A percentile compares a stretch with the other conserved stretches of the same genome.
Conservation (phyloP, 1,140 invertebrate genomes). For the Bursaphelenchus mucronatus region DNA sequence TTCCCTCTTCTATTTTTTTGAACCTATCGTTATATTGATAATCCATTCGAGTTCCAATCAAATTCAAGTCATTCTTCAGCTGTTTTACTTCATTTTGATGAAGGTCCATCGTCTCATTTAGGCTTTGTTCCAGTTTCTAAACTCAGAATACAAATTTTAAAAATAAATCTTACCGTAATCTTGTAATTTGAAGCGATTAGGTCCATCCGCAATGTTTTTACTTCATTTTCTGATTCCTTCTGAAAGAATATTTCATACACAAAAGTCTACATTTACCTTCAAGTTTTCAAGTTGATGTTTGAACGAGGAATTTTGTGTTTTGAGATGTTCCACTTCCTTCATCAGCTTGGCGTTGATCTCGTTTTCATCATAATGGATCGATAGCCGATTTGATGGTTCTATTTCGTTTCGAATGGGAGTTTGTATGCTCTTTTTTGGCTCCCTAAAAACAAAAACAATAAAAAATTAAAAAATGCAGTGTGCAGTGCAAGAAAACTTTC, state of each 20-base stretch:
- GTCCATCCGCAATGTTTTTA: constrained; percentile 36
- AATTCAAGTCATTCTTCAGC: constrained; percentile 46
- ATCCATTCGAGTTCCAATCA: constrained; percentile 45
- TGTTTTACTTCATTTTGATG: constrained; percentile 49
- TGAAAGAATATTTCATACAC: constrained; percentile 13
- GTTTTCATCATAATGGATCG: neutral
- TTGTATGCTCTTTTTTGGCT: no score
- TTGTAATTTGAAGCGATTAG: constrained; percentile 35
- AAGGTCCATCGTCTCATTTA: constrained; percentile 51
- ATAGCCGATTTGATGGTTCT: no score
- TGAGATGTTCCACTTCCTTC: neutral
- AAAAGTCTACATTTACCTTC: neutral
- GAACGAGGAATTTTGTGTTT: neutral
- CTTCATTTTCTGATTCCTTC: constrained; percentile 39
- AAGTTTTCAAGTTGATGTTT: no score
- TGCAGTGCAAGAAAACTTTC: no score
- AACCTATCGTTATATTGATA: constrained; percentile 49
- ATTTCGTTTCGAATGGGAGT: no score
- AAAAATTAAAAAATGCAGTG: no score
- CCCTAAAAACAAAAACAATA: no score
- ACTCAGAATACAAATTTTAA: neutral
- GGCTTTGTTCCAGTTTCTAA: constrained; percentile 44
- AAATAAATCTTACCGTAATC: constrained; percentile 36
- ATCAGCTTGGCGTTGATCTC: neutral
- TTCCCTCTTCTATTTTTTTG: constrained; percentile 48